Evolutionary conservation across 2,797 vertebrate genomes (phyloP).

Genomic region (Channa striata): DNA sequence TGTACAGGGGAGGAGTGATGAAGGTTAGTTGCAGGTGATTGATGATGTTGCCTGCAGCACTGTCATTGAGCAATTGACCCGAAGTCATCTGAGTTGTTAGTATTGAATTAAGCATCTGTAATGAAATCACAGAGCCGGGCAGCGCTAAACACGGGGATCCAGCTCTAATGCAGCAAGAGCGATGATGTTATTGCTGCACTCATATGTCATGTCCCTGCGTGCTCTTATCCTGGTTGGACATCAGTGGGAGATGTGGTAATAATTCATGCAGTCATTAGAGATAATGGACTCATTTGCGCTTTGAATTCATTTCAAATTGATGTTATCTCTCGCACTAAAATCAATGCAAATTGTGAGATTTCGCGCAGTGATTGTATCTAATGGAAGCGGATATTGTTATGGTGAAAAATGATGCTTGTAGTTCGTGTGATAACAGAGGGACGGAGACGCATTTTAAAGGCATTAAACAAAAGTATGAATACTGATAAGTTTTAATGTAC

Average conservation of each 20-base stretch:
- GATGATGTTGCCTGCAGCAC: slow-evolving; percentile 63
- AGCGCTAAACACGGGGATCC: slow-evolving; percentile 47
- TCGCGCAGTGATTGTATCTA: background rate
- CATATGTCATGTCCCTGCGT: slow-evolving; percentile 26
- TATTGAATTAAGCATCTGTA: slow-evolving; percentile 69
- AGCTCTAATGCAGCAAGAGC: slow-evolving; percentile 45
- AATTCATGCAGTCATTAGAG: background rate
- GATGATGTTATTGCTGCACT: slow-evolving; percentile 50
- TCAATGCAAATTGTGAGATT: background rate
- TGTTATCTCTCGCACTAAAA: background rate
- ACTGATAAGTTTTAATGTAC: background rate
- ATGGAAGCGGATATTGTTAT: background rate
- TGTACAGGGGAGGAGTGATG: slow-evolving; percentile 37
- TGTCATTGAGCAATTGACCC: slow-evolving; percentile 69
- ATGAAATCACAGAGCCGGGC: slow-evolving; percentile 67
- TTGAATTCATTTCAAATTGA: background rate
- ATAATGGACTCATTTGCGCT: background rate
- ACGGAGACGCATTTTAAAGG: background rate
- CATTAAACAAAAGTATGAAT: background rate
- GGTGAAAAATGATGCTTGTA: background rate
- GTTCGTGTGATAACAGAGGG: background rate
- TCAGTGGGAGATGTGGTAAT: background rate
- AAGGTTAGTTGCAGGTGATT: slow-evolving; percentile 63
- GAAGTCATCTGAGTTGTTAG: slow-evolving; percentile 64
- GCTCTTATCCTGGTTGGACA: slow-evolving; percentile 10